Evolutionary conservation across 2,888 invertebrate genomes (phyloP).

Genomic region (Marasmarcha lunaedactyla): DNA sequence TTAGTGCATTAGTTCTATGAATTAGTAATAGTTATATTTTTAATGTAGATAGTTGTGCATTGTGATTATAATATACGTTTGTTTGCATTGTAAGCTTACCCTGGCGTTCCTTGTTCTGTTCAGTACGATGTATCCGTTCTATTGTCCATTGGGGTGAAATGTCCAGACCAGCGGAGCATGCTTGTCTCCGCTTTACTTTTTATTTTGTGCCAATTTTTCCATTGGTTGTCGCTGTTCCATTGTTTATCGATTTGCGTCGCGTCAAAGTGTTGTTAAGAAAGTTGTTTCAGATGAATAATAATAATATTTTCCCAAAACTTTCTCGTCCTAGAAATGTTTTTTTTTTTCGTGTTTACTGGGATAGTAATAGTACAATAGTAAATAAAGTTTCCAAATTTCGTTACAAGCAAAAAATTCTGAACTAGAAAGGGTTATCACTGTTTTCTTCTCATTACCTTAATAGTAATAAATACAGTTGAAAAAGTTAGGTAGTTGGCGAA

Average conservation of each 20-base stretch:
- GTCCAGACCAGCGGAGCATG: slow-evolving; percentile 17
- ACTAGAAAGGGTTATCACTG: too few species aligned
- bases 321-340: slow-evolving; percentile 3
- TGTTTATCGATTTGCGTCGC: not conserved
- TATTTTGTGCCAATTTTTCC: slow-evolving; percentile 6
- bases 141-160: slow-evolving; percentile 15
- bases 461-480: slow-evolving; percentile 7
- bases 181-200: slow-evolving; percentile 15
- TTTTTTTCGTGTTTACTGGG: too few species aligned
- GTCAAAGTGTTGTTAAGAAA: slow-evolving; percentile 3
- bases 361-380: too few species aligned
- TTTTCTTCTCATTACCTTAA: not conserved
- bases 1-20: too few species aligned
- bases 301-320: slow-evolving; percentile 1
- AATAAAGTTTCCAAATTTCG: too few species aligned
- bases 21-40: too few species aligned
- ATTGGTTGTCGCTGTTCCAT: slow-evolving; percentile 2
- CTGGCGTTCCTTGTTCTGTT: too few species aligned
- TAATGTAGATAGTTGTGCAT: too few species aligned
- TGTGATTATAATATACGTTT: too few species aligned
- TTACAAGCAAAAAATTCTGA: too few species aligned
- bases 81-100: too few species aligned
- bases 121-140: too few species aligned
- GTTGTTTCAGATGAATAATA: not conserved
- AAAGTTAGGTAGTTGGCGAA: slow-evolving; percentile 30